Evolutionary conservation across 2,797 vertebrate species (phyloP).

Genomic region (Leuciscus waleckii): DNA sequence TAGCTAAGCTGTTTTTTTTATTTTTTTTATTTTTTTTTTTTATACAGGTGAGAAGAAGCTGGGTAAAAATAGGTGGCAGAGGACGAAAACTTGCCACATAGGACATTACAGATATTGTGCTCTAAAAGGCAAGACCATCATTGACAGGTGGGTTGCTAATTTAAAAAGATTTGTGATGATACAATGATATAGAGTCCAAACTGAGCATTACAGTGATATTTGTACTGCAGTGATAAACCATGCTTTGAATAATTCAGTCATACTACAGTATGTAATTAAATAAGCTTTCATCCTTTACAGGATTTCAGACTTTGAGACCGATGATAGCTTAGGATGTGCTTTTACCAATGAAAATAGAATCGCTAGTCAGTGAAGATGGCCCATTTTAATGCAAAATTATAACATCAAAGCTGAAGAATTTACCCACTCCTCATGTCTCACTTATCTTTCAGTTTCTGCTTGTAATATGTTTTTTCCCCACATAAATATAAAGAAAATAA

Average conservation of each 20-base stretch:
- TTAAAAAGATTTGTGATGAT: not conserved
- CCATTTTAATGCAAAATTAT: not conserved
- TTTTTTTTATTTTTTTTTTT: not conserved
- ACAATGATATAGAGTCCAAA: not conserved
- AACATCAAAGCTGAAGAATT: not conserved
- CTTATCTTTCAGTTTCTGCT: constrained; percentile 20
- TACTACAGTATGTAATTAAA: constrained; percentile 9
- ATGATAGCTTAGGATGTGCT: not conserved
- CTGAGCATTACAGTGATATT: not conserved
- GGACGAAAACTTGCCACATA: constrained; percentile 6
- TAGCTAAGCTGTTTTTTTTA: not conserved
- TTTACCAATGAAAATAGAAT: not conserved
- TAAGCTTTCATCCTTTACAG: not conserved
- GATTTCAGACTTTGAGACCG: not conserved
- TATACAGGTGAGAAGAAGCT: constrained; percentile 5
- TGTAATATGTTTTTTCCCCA: not conserved
- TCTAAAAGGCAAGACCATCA: constrained; percentile 1
- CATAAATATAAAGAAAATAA: too few species aligned
- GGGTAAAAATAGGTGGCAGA: constrained; percentile 6
- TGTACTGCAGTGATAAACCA: not conserved
- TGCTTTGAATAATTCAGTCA: constrained; percentile 6
- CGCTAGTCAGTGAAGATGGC: constrained; percentile 5
- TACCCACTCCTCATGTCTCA: not conserved
- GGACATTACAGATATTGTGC: constrained; percentile 19
- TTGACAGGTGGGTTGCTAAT: constrained; percentile 38